Percentiles rank a stretch among this genome's conserved stretches.
Conservation (phyloP, 2,113 vertebrate species). For the Leptobrachium ailaonicum region DNA sequence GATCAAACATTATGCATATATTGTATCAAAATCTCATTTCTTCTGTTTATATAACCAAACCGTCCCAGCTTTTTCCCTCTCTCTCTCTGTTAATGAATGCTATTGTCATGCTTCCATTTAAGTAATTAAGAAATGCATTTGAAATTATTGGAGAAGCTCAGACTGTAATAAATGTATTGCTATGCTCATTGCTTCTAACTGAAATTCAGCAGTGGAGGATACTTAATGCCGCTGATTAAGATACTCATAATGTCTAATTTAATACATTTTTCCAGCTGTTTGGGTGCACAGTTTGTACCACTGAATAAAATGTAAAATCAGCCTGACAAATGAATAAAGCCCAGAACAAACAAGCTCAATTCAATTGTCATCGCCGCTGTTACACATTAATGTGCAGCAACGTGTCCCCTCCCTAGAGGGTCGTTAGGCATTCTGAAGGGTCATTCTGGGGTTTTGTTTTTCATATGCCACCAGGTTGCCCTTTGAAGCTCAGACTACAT, state of each 20-base stretch:
- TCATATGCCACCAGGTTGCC: too few relatives aligned
- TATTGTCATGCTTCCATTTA: slow-evolving; percentile 45
- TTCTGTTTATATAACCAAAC: slow-evolving; percentile 15
- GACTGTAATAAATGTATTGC: slow-evolving; percentile 38
- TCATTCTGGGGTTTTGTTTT: too few relatives aligned
- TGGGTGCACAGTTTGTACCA: slow-evolving; percentile 18
- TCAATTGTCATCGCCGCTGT: slow-evolving; percentile 2
- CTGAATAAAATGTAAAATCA: slow-evolving; percentile 19
- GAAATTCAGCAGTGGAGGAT: slow-evolving; percentile 30
- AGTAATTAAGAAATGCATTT: slow-evolving; percentile 46
- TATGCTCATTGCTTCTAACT: slow-evolving; percentile 39
- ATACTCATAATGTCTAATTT: slow-evolving; percentile 37
- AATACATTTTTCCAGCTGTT: slow-evolving; percentile 25
- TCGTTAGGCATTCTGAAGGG: too few relatives aligned
- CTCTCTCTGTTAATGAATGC: slow-evolving; percentile 30
- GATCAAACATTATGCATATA: not conserved
- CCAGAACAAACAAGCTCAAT: slow-evolving; percentile 15
- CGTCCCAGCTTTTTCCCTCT: not conserved
- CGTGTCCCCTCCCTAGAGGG: not conserved
- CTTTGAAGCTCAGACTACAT: too few relatives aligned
- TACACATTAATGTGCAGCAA: slow-evolving; percentile 1
- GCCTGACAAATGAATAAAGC: slow-evolving; percentile 12
- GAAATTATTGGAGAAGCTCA: slow-evolving; percentile 22
- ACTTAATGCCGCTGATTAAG: slow-evolving; percentile 44
- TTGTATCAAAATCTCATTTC: too few relatives aligned